A percentile compares a stretch with the other conserved stretches of the same genome.
Conservation (phyloP, 2,888 invertebrate genomes). For the Heliothis peltigera region DNA sequence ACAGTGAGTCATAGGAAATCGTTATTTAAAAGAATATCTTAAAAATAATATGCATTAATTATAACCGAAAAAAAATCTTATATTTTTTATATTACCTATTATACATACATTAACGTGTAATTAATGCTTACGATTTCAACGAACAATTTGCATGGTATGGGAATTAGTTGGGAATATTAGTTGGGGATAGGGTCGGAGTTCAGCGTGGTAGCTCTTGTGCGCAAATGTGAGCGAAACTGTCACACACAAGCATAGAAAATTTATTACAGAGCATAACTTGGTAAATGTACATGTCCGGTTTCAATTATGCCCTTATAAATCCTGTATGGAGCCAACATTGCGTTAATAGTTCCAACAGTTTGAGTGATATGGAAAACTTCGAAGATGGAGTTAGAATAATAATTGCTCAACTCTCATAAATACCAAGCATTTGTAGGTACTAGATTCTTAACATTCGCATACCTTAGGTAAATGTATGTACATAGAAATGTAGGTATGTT, state of each 20-base stretch:
- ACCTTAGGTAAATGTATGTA: slow-evolving; percentile 1
- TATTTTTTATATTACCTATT: no score
- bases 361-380: neutral
- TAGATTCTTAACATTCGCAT: no score
- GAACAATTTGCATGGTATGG: slow-evolving; percentile 28
- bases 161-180: slow-evolving; percentile 16
- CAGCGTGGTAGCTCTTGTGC: slow-evolving; percentile 23
- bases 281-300: slow-evolving; percentile 24
- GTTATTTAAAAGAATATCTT: no score
- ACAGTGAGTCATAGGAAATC: no score
- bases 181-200: slow-evolving; percentile 25
- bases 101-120: no score
- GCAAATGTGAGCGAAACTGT: slow-evolving; percentile 35
- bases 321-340: slow-evolving; percentile 6
- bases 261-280: slow-evolving; percentile 43
- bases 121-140: slow-evolving; percentile 22
- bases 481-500: slow-evolving; percentile 10
- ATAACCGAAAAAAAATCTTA: no score
- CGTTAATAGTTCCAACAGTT: neutral
- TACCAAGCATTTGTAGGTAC: neutral
- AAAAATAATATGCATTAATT: no score
- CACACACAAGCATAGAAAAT: slow-evolving; percentile 39
- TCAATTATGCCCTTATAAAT: slow-evolving; percentile 31
- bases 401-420: neutral
- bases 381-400: neutral